Evolutionary conservation across 2,113 vertebrate genomes (phyloP), one percentile per base, ranked within the genome.

Genomic region (Glareola pratincola): DNA sequence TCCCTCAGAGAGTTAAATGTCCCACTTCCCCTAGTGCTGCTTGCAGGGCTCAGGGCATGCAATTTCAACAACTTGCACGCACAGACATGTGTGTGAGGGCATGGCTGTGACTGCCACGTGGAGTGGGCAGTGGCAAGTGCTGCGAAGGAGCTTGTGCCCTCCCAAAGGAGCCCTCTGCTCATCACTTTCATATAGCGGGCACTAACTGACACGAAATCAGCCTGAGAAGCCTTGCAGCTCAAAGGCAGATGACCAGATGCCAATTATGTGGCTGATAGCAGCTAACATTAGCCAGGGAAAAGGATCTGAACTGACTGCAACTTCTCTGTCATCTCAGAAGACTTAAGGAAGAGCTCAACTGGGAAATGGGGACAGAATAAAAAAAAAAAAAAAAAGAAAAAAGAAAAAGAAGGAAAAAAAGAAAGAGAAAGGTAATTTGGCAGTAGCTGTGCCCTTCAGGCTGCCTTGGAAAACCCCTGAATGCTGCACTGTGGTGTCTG

Each of bases 41-140:
- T 79, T 43, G 47, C 84, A 53, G 62, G 19, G 34, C 48, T 63
- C n/a, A 16, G 29, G 59, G 18, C 71, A 39, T 1, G 2, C 2
- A 14, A 34, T 56, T 56, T 29, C 50, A 22, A 36, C 2, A 1
- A 22, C 39, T 7, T 3, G 2, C 2, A 0, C 51, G 20, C 27
- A 4, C 5, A 39, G 54, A 50, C 0, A 0, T 12, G 56, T 19
- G 27, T 0, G 3, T 9, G 53, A 51, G 26, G 68, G 39, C 72
- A 51, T 0, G 3, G 59, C 47, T 71, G 29, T 13, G 45, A 53
- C 27, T 1, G 1, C 23, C 71, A 20, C 2, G 1, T 5, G 15
- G 23, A 10, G 0, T 0, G 17, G 39, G 43, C 60, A 90, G 64
- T 56, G 68, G 60, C 2, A 14, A 36, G 17, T 67, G 32, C 76